Conservation (phyloP, 2,797 vertebrate species). For the Sternarchorhynchus goeldii region DNA sequence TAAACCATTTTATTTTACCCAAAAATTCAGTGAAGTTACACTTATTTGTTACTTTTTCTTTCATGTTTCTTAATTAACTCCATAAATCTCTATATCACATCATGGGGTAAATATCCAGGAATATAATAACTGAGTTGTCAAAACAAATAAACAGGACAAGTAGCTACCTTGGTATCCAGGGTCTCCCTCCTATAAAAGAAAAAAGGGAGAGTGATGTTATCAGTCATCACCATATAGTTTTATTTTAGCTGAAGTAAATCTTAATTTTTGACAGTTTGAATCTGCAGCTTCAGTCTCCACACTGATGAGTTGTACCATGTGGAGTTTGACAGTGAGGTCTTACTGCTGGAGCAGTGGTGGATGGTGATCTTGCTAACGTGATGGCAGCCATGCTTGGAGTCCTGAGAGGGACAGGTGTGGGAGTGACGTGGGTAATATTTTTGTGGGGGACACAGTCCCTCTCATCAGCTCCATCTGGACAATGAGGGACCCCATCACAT, state of each 20-base stretch:
- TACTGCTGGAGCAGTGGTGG: constrained; percentile 25
- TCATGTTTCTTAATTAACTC: no score
- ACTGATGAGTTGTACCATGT: neutral
- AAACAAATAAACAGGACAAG: neutral
- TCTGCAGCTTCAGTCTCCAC: neutral
- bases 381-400: constrained; percentile 67
- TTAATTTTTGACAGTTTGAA: neutral
- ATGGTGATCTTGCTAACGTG: constrained; percentile 52
- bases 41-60: no score
- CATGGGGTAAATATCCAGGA: neutral
- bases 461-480: constrained; percentile 80
- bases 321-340: constrained; percentile 4
- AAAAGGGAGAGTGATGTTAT: constrained; percentile 39
- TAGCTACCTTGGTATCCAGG: constrained; percentile 64
- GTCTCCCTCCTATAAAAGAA: constrained; percentile 59
- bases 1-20: no score
- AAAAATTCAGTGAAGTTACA: no score
- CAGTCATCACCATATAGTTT: constrained; percentile 14
- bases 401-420: constrained; percentile 69
- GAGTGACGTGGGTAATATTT: constrained; percentile 59
- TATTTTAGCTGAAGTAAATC: neutral
- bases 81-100: no score
- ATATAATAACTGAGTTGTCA: neutral
- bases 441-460: constrained; percentile 64
- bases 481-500: constrained; percentile 78